These are phyloP conservation scores for Sarcophilus harrisii DNA, from an alignment of 2,797 vertebrate species.

Conservation along the genomic window DNA sequence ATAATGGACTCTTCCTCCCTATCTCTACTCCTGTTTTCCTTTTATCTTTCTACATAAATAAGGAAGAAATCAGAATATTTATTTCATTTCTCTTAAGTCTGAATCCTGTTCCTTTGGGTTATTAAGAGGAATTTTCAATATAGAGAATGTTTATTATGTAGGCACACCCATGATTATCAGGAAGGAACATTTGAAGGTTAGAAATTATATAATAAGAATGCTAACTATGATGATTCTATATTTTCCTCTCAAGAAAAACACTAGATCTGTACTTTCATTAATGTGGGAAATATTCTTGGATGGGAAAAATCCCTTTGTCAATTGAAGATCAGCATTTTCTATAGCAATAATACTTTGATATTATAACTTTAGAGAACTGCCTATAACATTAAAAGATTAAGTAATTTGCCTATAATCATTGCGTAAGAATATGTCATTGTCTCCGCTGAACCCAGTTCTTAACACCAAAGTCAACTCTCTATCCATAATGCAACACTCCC, in stretches of 20 bases:
- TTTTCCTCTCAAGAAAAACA: background rate
- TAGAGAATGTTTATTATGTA: background rate
- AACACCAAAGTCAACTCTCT: background rate
- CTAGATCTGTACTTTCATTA: background rate
- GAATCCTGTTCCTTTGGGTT: background rate
- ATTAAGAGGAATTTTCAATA: background rate
- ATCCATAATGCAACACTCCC: background rate
- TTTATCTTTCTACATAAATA: background rate
- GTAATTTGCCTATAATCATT: background rate
- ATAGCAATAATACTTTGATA: background rate
- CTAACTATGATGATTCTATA: background rate
- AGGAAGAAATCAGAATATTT: background rate
- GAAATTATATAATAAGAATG: background rate
- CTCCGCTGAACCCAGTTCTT: background rate
- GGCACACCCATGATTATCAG: background rate
- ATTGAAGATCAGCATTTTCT: background rate
- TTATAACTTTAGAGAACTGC: background rate
- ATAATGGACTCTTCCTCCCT: background rate
- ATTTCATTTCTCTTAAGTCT: background rate
- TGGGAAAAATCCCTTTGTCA: background rate
- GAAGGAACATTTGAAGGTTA: background rate
- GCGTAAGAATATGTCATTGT: background rate
- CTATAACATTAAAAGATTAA: background rate
- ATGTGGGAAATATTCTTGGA: background rate
- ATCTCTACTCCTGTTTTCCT: too few relatives aligned